Percentiles rank a stretch among this genome's conserved stretches.
These are phyloP conservation scores for Eupeodes corollae DNA, from an alignment of 1,140 invertebrate species.

Conservation along the genomic window DNA sequence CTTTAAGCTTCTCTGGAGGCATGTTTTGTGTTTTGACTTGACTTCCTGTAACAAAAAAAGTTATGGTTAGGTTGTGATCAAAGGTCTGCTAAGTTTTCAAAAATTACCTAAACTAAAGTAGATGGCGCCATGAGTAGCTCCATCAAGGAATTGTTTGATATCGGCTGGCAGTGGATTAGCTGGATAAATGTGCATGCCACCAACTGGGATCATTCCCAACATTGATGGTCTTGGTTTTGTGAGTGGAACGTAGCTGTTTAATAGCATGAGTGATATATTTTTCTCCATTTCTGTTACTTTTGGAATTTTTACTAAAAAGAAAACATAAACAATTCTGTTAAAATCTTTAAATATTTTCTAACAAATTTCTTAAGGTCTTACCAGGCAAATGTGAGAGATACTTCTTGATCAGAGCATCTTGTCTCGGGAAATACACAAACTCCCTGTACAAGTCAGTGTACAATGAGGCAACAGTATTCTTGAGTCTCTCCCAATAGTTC, in stretches of 20 bases:
- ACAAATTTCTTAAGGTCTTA: neutral
- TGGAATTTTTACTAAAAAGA: neutral
- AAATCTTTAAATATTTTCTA: neutral
- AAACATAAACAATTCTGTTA: neutral
- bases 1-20: slow-evolving; percentile 35
- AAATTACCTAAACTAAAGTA: slow-evolving; percentile 44
- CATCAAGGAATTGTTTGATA: slow-evolving; percentile 36
- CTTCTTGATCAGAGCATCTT: too few species aligned
- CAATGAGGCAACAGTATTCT: slow-evolving; percentile 19
- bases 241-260: neutral
- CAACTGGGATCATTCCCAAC: slow-evolving; percentile 28
- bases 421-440: neutral
- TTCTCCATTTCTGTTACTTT: neutral
- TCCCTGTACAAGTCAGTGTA: slow-evolving; percentile 21
- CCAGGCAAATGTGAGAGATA: neutral
- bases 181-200: slow-evolving; percentile 33
- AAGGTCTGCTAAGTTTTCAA: too few species aligned
- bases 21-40: slow-evolving; percentile 37
- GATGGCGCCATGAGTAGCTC: slow-evolving; percentile 43
- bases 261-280: neutral
- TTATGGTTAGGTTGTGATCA: too few species aligned
- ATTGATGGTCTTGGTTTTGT: slow-evolving; percentile 16
- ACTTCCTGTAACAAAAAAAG: slow-evolving; percentile 13
- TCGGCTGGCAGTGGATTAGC: slow-evolving; percentile 32
- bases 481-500: slow-evolving; percentile 36